Conservation (phyloP, 2,797 vertebrate species). For the Emydoidea blandingii region DNA sequence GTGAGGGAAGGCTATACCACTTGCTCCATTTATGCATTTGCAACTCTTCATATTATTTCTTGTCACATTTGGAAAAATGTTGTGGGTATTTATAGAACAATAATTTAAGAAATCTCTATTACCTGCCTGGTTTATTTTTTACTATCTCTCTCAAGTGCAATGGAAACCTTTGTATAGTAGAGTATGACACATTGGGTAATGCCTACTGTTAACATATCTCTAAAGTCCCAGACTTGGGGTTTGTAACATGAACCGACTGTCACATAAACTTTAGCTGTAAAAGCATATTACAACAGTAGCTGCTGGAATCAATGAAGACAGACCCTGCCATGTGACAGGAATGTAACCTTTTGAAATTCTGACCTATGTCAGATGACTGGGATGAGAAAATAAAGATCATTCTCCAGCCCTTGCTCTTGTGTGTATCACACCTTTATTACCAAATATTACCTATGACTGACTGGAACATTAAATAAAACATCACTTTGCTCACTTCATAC, state of each 20-base stretch:
- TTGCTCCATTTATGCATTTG: conserved; percentile 58
- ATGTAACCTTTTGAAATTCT: background rate
- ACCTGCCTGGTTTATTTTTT: conserved; percentile 42
- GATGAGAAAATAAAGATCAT: background rate
- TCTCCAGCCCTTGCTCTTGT: background rate
- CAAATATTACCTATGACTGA: background rate
- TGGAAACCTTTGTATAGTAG: conserved; percentile 24
- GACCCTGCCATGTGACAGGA: background rate
- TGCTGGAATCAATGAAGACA: background rate
- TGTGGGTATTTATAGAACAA: conserved; percentile 55
- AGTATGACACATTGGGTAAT: background rate
- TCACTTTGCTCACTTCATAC: background rate
- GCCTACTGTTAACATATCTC: background rate
- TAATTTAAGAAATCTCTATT: conserved; percentile 55
- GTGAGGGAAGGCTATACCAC: conserved; percentile 56
- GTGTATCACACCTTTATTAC: background rate
- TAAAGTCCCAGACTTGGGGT: background rate
- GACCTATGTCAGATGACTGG: background rate
- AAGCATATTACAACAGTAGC: background rate
- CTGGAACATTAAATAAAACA: background rate
- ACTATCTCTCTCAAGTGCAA: conserved; percentile 14
- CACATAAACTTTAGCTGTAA: background rate
- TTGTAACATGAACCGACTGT: background rate
- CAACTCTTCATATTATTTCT: conserved; percentile 63
- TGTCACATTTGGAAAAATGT: conserved; percentile 67